Base-by-base conservation (phyloP, 1,140 invertebrate genomes). In the Heliconius hewitsoni region DNA sequence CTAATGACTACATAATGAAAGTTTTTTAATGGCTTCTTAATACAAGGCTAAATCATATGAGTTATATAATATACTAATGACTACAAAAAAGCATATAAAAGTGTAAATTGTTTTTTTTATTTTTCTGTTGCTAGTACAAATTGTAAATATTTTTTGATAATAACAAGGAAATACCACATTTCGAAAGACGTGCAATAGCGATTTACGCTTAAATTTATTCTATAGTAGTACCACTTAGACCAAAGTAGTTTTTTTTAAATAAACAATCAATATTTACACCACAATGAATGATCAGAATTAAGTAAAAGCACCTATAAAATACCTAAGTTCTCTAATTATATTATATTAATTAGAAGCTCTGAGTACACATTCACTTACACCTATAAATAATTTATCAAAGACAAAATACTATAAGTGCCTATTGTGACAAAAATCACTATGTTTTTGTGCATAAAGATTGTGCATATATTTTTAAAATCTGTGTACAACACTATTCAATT, bases 351-450 rank as follows among this genome's bases (percentile, higher is more conserved):
- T 66, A 66, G 60, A 66, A 66, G 60, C 60, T 66, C 60, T 66
- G 60, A 66, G 27, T 66, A 66, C 27, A 66, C 27, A 30, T 66
- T 30, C 60, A 66, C 60, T 66, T 66, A 66, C 55, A 57, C 11
- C 60, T 66, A 66, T 66, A 66, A 66, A 66, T 66, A 66, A 66
- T 30, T 30, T 66, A 66, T 66, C 60, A 66, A 66, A 66, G 60
- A 30, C 60, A 66, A 66, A 27, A 30, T 30, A 66, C 27, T 66
- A 66, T 13, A 66, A 66, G 60, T 66, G 60, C 60, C 8, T 27
- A 5, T 66, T 66, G 60, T 66, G 60, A 66, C 60, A 66, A 66
- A 66, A 66, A 66, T 66, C 60, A 66, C 60, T 66, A 66, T 66
- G 30, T n/a, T 19, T 1, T 66, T 18, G 60, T 66, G 60, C 60